Conservation (phyloP, 2,797 vertebrate species). For the Pteronotus mesoamericanus region DNA sequence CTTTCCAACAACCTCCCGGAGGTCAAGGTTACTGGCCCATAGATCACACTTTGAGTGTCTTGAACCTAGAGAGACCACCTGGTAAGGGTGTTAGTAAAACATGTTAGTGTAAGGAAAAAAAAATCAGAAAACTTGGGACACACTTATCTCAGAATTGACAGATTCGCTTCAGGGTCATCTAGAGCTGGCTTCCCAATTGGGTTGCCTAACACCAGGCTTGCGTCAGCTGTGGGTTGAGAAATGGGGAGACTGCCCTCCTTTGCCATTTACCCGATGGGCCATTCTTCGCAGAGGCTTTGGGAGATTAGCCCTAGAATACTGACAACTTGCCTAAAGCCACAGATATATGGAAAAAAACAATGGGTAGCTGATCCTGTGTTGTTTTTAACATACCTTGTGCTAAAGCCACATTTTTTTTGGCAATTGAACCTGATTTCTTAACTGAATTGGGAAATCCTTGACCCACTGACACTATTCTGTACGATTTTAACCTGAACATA, state of each 20-base stretch:
- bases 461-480: neutral
- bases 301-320: neutral
- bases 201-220: slow-evolving; percentile 33
- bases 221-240: slow-evolving; percentile 31
- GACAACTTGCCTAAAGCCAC: neutral
- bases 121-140: neutral
- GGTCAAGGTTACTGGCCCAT: neutral
- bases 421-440: slow-evolving; percentile 2
- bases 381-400: neutral
- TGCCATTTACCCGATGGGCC: neutral
- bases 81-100: neutral
- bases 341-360: neutral
- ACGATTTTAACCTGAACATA: neutral
- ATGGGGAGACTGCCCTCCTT: neutral
- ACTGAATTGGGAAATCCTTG: neutral
- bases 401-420: neutral
- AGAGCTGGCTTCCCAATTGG: neutral
- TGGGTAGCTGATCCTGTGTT: neutral
- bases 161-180: neutral
- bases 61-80: neutral
- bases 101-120: neutral
- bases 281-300: neutral
- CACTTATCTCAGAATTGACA: neutral
- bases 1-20: neutral
- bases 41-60: neutral